phyloP scores from a whole-genome alignment of 1,140 invertebrate genomes.

The Trachymyrmex septentrionalis region DNA sequence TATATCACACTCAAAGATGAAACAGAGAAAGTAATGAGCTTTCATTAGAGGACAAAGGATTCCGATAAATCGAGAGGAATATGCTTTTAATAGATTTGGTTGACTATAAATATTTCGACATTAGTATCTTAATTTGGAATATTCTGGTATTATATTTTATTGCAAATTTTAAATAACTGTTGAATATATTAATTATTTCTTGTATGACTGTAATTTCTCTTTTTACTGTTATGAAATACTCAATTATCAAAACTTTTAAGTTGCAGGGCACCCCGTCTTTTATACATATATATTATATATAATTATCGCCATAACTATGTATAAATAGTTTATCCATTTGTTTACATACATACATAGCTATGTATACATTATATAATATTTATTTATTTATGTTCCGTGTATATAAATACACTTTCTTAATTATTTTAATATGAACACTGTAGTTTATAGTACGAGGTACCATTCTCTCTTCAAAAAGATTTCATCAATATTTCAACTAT shows the following conservation, averaged over 20 bases:
- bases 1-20: constrained; percentile 48
- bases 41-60: constrained; percentile 12
- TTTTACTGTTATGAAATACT: constrained; percentile 40
- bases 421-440: constrained; percentile 74
- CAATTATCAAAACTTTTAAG: constrained; percentile 60
- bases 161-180: constrained; percentile 42
- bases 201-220: constrained; percentile 33
- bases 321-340: constrained; percentile 63
- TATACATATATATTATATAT: constrained; percentile 51
- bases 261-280: constrained; percentile 72
- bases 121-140: constrained; percentile 44
- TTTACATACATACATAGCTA: constrained; percentile 69
- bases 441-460: constrained; percentile 69
- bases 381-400: constrained; percentile 47
- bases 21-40: constrained; percentile 39
- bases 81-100: constrained; percentile 28
- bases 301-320: constrained; percentile 62
- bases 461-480: constrained; percentile 49
- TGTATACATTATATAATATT: constrained; percentile 71
- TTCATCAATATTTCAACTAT: constrained; percentile 44
- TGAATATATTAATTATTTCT: constrained; percentile 26
- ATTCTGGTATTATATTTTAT: constrained; percentile 10
- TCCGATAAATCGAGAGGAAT: not conserved
- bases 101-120: constrained; percentile 31
- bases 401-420: constrained; percentile 67